phyloP scores from a whole-genome alignment of 2,888 invertebrate species.

The Tenthredo distinguenda region DNA sequence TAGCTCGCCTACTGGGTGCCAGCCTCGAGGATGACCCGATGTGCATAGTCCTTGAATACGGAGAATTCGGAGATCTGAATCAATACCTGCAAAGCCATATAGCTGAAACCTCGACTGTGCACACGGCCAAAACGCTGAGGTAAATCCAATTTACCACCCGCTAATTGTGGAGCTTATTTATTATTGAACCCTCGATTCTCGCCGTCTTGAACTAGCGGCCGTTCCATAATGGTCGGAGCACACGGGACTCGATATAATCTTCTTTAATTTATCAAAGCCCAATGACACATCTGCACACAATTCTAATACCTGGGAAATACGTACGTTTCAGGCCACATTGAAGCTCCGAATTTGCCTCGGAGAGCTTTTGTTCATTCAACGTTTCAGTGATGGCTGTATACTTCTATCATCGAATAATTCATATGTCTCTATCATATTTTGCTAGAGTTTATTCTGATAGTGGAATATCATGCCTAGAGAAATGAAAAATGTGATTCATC shows the following conservation, averaged over 20 bases:
- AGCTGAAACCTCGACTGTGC: conserved; percentile 85
- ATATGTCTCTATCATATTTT: not conserved
- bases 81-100: conserved; percentile 91
- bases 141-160: conserved; percentile 71
- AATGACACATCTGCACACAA: not conserved
- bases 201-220: not conserved
- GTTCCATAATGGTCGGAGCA: not conserved
- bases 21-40: conserved; percentile 87
- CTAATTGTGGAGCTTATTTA: conserved; percentile 36
- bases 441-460: not conserved
- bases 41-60: conserved; percentile 88
- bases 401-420: not conserved
- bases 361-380: not conserved
- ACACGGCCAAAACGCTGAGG: conserved; percentile 86
- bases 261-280: not conserved
- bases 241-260: not conserved
- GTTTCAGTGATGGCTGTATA: not conserved
- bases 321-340: not conserved
- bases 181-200: not conserved
- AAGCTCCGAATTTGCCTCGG: not conserved
- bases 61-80: conserved; percentile 90
- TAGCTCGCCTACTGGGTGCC: conserved; percentile 87
- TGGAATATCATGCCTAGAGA: not conserved
- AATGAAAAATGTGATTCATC: too few relatives aligned
- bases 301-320: not conserved